Percentiles rank a stretch among this genome's conserved stretches.
Conservation (phyloP, 2,797 vertebrate species). For the Linurgus olivaceus region DNA sequence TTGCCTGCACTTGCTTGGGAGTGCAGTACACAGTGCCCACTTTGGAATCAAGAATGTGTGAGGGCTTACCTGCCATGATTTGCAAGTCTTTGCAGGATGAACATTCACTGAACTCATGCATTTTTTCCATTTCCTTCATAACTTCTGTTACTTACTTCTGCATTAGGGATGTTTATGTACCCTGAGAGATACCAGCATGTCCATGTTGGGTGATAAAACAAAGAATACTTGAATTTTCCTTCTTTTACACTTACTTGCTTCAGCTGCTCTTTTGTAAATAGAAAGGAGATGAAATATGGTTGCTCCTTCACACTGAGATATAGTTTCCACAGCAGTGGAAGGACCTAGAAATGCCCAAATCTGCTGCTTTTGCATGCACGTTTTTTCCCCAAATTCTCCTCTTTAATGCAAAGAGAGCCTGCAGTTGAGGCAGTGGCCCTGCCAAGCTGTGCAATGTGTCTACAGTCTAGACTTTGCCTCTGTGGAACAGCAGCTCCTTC, state of each 20-base stretch:
- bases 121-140: neutral
- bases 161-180: neutral
- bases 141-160: neutral
- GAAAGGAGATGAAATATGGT: neutral
- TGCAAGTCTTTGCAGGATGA: neutral
- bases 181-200: neutral
- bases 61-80: neutral
- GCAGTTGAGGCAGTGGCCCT: neutral
- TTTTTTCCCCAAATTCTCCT: neutral
- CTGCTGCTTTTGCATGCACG: rapidly evolving
- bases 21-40: rapidly evolving
- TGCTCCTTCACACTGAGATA: neutral
- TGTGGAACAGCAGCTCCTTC: neutral
- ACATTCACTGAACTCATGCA: neutral
- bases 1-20: neutral
- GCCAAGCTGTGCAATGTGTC: neutral
- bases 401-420: neutral
- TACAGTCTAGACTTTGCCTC: neutral
- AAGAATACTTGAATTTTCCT: neutral
- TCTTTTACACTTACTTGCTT: neutral
- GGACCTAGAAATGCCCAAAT: neutral
- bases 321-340: neutral
- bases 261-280: neutral
- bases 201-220: neutral
- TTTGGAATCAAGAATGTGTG: neutral